Evolutionary conservation across 2,113 vertebrate genomes (phyloP), one percentile per base, ranked within the genome.

Genomic region (Siniperca knerii): DNA sequence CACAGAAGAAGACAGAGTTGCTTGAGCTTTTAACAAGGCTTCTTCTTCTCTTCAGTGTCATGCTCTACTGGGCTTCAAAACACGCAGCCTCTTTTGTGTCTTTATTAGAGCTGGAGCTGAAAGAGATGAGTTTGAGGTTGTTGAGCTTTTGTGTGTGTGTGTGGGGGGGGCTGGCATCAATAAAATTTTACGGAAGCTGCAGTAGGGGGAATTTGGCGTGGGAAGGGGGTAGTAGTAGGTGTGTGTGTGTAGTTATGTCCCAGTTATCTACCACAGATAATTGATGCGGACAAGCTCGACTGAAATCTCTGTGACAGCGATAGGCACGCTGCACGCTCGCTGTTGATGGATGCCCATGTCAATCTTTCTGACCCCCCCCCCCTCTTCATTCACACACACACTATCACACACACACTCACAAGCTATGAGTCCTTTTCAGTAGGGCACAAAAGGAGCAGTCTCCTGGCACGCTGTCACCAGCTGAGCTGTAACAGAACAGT

Each of bases 301-400:
- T 92, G 92, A 92, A 91, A 92, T 92, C 89, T 87, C 67, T 23
- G 81, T 88, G 92, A 92, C 92, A 93, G 89, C 80, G n/a, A 90
- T 84, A 81, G 90, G 77, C 86, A 73, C 46, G 74, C 70, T 18
- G 46, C 54, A n/a, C 54, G 12, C 87, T 78, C 40, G 21, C 79
- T 23, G 78, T 68, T 93, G 92, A 94, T 92, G 89, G 91, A 94
- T 92, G 92, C 73, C 87, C 83, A 87, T 91, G 87, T 90, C 92
- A 92, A 61, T 87, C 89, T 89, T 52, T 77, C 74, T 87, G 88
- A 89, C 75, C 87, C 70, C 23, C 54, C 54, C 15, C 4, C 70
- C 60, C 75, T 35, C 23, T 64, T 46, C 73, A 33, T 52, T 23
- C 62, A 33, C 35, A 60, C 79, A 40, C 84, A 52, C 77, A 33